phyloP scores from a whole-genome alignment of 2,797 vertebrate genomes.

The Salmo trutta region DNA sequence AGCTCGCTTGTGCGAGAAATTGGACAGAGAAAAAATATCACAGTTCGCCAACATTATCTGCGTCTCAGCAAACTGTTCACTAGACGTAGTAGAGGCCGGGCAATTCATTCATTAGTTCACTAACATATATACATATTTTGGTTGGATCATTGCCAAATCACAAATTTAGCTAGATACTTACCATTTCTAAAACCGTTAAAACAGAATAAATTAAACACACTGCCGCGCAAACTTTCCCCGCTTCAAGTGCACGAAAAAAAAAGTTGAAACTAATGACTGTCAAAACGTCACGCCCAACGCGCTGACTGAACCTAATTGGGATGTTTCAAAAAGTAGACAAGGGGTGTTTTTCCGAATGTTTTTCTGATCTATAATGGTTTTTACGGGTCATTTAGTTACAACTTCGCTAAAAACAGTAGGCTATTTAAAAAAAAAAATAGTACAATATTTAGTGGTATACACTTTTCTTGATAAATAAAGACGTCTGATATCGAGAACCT shows the following conservation, averaged over 20 bases:
- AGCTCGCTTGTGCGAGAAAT: background rate
- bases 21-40: background rate
- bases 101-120: too few species aligned
- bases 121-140: background rate
- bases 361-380: background rate
- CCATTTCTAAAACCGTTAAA: slow-evolving; percentile 28
- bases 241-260: background rate
- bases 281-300: background rate
- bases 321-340: background rate
- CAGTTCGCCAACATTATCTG: too few species aligned
- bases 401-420: background rate
- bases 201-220: slow-evolving; percentile 24
- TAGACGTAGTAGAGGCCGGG: too few species aligned
- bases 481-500: background rate
- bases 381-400: background rate
- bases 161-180: slow-evolving; percentile 7
- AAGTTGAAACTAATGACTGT: background rate
- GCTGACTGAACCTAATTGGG: background rate
- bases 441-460: background rate
- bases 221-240: background rate
- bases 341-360: background rate
- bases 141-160: background rate
- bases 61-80: background rate
- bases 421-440: too few species aligned
- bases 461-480: background rate